phyloP scores from a whole-genome alignment of 92 coral and sea anemone species.

The Phenganax subtilis region DNA sequence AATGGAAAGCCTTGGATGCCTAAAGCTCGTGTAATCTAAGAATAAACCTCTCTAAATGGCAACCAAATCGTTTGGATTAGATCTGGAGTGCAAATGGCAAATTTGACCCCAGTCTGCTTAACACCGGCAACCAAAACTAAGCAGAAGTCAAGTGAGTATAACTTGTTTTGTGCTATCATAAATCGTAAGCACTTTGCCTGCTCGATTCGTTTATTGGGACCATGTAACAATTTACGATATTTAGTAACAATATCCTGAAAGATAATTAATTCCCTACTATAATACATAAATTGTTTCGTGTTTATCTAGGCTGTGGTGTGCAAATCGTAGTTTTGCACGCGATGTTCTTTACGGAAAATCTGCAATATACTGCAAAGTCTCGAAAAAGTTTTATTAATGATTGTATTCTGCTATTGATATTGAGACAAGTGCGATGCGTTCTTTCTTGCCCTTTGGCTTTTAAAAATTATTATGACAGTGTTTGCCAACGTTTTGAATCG shows the following conservation, averaged over 20 bases:
- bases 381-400: no score
- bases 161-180: not conserved
- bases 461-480: not conserved
- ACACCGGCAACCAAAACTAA: conserved; percentile 10
- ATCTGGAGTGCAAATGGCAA: conserved; percentile 4
- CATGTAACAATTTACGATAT: no score
- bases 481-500: not conserved
- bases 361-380: no score
- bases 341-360: no score
- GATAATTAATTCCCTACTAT: no score
- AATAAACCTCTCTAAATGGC: conserved; percentile 14
- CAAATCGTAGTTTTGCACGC: no score
- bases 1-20: no score
- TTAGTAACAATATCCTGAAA: no score
- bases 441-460: not conserved
- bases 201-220: not conserved
- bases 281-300: no score
- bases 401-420: not conserved
- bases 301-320: no score
- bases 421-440: not conserved
- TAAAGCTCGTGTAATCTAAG: no score
- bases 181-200: not conserved
- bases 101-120: conserved; percentile 5
- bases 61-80: not conserved
- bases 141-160: conserved; percentile 25